Base-by-base conservation (phyloP, 1,140 invertebrate genomes). In the Harpegnathos saltator region DNA sequence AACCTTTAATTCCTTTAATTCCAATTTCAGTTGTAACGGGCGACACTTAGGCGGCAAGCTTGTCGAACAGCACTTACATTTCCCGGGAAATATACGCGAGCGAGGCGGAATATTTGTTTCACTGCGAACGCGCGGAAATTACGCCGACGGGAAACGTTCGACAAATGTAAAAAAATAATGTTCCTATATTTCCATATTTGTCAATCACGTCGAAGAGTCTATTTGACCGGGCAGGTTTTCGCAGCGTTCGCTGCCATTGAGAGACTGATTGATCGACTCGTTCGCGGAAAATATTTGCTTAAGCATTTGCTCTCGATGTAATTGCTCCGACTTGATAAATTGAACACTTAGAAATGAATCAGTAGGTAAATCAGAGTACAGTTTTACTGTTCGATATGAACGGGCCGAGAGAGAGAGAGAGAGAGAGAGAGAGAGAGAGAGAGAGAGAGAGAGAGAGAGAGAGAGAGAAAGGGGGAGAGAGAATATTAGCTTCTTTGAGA, bases 301-400 rank as follows among this genome's bases (percentile, higher is more conserved):
- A 15, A 78, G 69, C 56, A 69, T 56, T 69, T 68, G 44, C 24
- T n/a, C 22, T 56, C 24, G 7, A 68, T 69, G 24, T 22, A 0
- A 54, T 75, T 11, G 17, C 11, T 26, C 54, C 1, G 29, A 58
- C 26, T 56, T 17, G 26, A n/a, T n/a, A 58, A 58, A 71, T 69
- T 69, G 58, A 69, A 69, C 58, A 80, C 71, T 80, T 7, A 22
- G 26, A 78, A 26, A 68, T 56, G 26, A 38, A 63, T 50, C 54
- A 12, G 58, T 56, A 26, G 9, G 9, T 17, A 77, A 22, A n/a
- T 9, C 26, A 29, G n/a, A 11, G 7, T 9, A 44, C 17, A 12
- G 52, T 48, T 80, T 80, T 69, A 58, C 71, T 69, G 58, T 69
- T 69, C n/a, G 69, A 69, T 17, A 19, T 19, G 58, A 11, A 78